These are phyloP conservation scores for Anthonomus grandis DNA, from an alignment of 1,140 invertebrate species.

Conservation along the genomic window DNA sequence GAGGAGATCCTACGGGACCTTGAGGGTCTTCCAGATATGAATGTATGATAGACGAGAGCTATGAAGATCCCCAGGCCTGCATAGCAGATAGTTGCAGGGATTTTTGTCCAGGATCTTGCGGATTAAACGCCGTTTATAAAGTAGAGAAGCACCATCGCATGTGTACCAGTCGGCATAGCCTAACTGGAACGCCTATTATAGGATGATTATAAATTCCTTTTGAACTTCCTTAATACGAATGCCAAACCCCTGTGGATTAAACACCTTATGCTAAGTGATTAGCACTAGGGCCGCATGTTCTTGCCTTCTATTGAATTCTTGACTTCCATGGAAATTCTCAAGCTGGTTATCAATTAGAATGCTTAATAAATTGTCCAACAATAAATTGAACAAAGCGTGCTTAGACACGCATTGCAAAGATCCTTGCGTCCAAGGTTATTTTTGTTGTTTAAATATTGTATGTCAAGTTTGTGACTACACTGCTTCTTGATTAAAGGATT, in stretches of 20 bases:
- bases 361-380: conserved; percentile 74
- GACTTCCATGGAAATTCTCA: conserved; percentile 71
- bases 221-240: conserved; percentile 52
- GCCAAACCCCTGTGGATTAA: conserved; percentile 71
- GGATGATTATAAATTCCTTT: conserved; percentile 61
- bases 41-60: conserved; percentile 74
- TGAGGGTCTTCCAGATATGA: conserved; percentile 70
- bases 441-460: conserved; percentile 73
- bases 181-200: conserved; percentile 70
- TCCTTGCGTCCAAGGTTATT: conserved; percentile 64
- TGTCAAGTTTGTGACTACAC: conserved; percentile 74
- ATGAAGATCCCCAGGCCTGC: conserved; percentile 66
- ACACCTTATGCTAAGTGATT: conserved; percentile 71
- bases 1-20: conserved; percentile 71
- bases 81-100: conserved; percentile 73
- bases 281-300: conserved; percentile 69
- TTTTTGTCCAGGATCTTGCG: conserved; percentile 78
- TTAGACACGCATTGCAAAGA: conserved; percentile 71
- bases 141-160: conserved; percentile 74
- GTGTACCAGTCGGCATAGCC: conserved; percentile 66
- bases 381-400: conserved; percentile 69
- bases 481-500: conserved; percentile 71
- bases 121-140: conserved; percentile 65
- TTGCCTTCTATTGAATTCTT: conserved; percentile 66
- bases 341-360: conserved; percentile 71